A percentile compares a stretch with the other conserved stretches of the same genome.
phyloP scores from a whole-genome alignment of 2,113 vertebrate species.

The Strigops habroptila region DNA sequence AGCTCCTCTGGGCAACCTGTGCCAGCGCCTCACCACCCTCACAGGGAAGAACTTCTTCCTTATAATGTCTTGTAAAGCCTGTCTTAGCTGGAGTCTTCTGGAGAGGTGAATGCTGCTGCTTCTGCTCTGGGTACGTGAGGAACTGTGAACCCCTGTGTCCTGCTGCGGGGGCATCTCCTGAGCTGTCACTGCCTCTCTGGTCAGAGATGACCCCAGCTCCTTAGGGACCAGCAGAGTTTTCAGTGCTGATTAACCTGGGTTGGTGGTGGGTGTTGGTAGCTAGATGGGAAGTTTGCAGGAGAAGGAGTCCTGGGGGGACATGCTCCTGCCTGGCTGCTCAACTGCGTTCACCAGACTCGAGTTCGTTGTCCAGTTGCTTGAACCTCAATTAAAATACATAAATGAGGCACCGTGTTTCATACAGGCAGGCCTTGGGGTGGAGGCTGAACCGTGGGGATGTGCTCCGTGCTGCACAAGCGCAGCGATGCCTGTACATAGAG shows the following conservation, averaged over 20 bases:
- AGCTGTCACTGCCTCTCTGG: neutral
- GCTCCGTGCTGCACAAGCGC: fast-evolving
- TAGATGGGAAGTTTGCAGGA: neutral
- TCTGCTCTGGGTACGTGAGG: neutral
- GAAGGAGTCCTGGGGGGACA: neutral
- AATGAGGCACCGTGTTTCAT: fast-evolving
- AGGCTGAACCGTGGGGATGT: neutral
- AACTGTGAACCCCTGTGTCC: neutral
- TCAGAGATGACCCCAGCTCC: neutral
- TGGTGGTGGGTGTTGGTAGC: neutral
- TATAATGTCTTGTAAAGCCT: neutral
- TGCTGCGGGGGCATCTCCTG: neutral
- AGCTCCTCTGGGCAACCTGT: neutral
- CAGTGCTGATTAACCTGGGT: neutral
- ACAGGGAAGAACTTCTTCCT: neutral
- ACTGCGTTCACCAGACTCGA: fast-evolving
- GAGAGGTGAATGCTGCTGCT: neutral
- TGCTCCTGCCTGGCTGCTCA: neutral
- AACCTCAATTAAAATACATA: neutral
- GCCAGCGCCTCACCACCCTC: neutral
- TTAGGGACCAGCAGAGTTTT: neutral
- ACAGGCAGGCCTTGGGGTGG: neutral
- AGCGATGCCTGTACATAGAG: neutral
- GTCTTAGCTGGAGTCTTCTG: neutral
- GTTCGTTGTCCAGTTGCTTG: neutral